phyloP scores from a whole-genome alignment of 2,888 invertebrate species.

The Ferdinandea cuprea region DNA sequence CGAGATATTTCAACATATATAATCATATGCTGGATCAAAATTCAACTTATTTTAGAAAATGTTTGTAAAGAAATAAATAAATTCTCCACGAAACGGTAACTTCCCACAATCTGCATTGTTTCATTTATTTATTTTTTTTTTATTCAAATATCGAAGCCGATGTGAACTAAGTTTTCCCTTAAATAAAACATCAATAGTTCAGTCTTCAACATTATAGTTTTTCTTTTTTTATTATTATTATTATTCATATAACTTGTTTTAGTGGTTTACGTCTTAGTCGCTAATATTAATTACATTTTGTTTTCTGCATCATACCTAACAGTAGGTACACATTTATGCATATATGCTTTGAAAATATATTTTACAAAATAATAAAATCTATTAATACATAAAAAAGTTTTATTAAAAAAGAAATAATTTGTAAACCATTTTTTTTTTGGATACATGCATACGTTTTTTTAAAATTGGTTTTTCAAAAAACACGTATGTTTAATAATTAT shows the following conservation, averaged over 20 bases:
- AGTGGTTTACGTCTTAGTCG: constrained; percentile 63
- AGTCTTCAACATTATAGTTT: constrained; percentile 74
- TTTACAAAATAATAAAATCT: constrained; percentile 60
- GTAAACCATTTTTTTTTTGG: not conserved
- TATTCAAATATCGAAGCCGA: too few relatives aligned
- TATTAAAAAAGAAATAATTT: constrained; percentile 10
- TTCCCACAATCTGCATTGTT: too few relatives aligned
- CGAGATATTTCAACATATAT: too few relatives aligned
- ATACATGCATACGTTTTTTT: not conserved
- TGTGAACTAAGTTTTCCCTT: not conserved
- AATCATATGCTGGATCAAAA: too few relatives aligned
- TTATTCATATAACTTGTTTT: constrained; percentile 57
- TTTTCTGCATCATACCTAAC: constrained; percentile 14
- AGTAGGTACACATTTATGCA: constrained; percentile 18
- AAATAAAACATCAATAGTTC: constrained; percentile 41
- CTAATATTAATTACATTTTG: constrained; percentile 66
- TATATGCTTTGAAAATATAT: constrained; percentile 23
- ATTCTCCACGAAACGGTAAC: too few relatives aligned
- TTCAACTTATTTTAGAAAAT: too few relatives aligned
- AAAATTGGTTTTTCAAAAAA: not conserved
- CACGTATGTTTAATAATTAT: not conserved
- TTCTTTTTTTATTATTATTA: constrained; percentile 39
- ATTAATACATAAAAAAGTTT: constrained; percentile 32
- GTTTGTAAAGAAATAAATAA: too few relatives aligned
- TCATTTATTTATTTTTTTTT: too few relatives aligned